phyloP scores from a whole-genome alignment of 2,888 invertebrate genomes.

The Portevinia maculata region DNA sequence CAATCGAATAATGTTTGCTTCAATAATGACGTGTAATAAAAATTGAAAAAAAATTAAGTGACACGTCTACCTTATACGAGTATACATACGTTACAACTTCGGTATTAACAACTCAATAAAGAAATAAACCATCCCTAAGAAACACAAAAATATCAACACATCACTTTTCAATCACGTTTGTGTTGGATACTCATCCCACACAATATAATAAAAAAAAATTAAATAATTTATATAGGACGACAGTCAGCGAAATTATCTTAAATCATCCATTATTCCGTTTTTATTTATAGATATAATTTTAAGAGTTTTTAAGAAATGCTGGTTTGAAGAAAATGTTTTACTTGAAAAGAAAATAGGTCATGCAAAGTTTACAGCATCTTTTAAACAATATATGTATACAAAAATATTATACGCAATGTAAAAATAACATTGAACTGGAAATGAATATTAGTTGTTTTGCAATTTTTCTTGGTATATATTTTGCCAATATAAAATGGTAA shows the following conservation, averaged over 20 bases:
- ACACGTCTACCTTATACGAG: too few relatives aligned
- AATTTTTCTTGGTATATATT: too few relatives aligned
- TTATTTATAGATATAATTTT: background rate
- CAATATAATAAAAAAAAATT: background rate
- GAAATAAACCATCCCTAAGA: too few relatives aligned
- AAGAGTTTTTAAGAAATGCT: background rate
- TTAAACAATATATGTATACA: background rate
- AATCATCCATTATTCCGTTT: background rate
- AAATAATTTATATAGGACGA: background rate
- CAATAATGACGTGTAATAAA: background rate
- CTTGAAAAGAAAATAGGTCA: background rate
- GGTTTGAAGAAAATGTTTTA: background rate
- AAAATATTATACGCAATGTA: background rate
- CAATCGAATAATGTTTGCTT: background rate
- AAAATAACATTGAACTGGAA: background rate
- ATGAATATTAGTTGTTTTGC: background rate
- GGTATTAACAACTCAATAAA: too few relatives aligned
- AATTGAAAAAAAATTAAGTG: background rate
- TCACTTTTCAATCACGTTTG: too few relatives aligned
- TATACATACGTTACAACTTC: too few relatives aligned
- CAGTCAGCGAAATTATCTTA: constrained; percentile 1
- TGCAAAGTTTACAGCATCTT: background rate
- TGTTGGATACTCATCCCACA: too few relatives aligned
- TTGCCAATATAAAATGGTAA: too few relatives aligned
- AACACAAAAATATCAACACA: too few relatives aligned